Conservation (phyloP, 2,113 vertebrate genomes). For the Tricholaema leucomelas region DNA sequence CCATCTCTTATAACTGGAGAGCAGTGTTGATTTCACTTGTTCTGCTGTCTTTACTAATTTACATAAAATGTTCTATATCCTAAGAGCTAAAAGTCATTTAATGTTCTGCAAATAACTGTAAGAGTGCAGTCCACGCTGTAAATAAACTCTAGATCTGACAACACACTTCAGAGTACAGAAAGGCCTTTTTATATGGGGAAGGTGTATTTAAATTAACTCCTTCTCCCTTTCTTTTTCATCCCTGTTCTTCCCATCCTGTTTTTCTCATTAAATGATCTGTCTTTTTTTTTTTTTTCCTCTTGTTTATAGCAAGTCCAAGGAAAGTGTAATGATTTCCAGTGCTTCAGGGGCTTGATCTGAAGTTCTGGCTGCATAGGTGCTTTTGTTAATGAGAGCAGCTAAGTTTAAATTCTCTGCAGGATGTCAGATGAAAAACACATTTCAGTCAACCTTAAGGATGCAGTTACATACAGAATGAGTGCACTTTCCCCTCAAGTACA, state of each 20-base stretch:
- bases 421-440: background rate
- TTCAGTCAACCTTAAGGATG: constrained; percentile 6
- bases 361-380: background rate
- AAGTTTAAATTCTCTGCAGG: background rate
- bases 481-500: background rate
- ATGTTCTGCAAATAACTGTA: background rate
- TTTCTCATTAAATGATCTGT: background rate
- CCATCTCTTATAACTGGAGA: background rate
- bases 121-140: background rate
- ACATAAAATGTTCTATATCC: background rate
- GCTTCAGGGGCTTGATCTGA: constrained; percentile 1
- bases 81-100: background rate
- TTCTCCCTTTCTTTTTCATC: background rate
- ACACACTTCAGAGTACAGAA: background rate
- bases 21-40: background rate
- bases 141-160: background rate
- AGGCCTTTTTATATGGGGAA: background rate
- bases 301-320: background rate
- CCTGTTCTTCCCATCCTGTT: background rate
- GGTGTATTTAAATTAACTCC: background rate
- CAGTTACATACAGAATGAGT: background rate
- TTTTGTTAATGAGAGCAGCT: background rate
- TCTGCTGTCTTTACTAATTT: background rate
- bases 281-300: background rate
- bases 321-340: background rate